Evolutionary conservation across 2,888 invertebrate species (phyloP), one percentile per base, ranked within the genome.

Genomic region (Papilio protenor): DNA sequence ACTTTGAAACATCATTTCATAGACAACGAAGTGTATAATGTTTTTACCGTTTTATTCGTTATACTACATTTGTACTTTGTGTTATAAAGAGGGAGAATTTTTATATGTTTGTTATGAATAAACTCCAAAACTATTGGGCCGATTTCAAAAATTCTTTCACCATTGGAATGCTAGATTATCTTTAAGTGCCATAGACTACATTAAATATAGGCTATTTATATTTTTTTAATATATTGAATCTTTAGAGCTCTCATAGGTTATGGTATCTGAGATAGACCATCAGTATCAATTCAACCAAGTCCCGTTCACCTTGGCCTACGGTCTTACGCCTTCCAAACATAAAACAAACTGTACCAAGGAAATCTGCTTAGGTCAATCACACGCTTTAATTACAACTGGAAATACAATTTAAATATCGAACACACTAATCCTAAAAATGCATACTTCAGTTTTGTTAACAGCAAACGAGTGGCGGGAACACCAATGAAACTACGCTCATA

Each of bases 291-390:
- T 47, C n/a, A 33, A 64, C 57, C 72, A 75, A 55, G 57, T 59
- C 27, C 64, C 2, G 79, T 61, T 80, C 77, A 77, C 81, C 81
- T 82, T 79, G 82, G 75, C 77, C 73, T 74, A 76, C 73, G 71
- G 71, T 71, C 74, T 77, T 21, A 52, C 73, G 57, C 11, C 23
- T 73, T 49, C 21, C 79, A 74, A 73, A 71, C 75, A 64, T 55
- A 74, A 73, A 57, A 74, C 70, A 77, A 79, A 71, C 73, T 81
- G 80, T 79, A 74, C 73, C 77, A 77, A 77, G 73, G 69, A 57
- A n/a, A 77, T 73, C 77, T 33, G 27, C 73, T 77, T 59, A 33
- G 21, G 57, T 27, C 47, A 59, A 73, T 55, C 27, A 52, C 40
- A 66, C 45, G 49, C 11, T 40, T 57, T 69, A 77, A 75, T 52